Conservation (phyloP, 2,888 invertebrate species). For the Drosophila quinaria region DNA sequence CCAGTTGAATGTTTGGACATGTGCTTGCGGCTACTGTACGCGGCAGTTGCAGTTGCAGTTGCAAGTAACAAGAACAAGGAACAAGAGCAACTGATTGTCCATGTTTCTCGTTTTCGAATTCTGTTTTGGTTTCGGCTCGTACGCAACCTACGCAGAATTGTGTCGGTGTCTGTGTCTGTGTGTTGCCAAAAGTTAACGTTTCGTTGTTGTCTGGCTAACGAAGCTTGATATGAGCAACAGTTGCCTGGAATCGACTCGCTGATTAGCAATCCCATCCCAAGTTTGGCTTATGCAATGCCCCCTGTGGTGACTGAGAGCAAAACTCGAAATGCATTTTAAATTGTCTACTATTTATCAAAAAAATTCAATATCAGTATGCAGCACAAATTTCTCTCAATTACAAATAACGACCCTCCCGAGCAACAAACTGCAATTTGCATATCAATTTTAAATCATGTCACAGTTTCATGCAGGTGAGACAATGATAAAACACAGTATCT, state of each 20-base stretch:
- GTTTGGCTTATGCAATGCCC: constrained; percentile 37
- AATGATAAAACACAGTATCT: constrained; percentile 36
- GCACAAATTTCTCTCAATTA: constrained; percentile 57
- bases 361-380: constrained; percentile 30
- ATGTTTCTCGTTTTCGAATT: constrained; percentile 16
- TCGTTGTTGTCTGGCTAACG: constrained; percentile 39
- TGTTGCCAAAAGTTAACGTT: constrained; percentile 8
- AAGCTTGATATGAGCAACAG: constrained; percentile 44
- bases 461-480: constrained; percentile 59
- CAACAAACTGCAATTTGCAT: constrained; percentile 60
- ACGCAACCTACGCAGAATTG: constrained; percentile 57
- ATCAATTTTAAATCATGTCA: constrained; percentile 67
- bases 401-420: constrained; percentile 1
- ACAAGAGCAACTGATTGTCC: constrained; percentile 39
- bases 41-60: constrained; percentile 15
- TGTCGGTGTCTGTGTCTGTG: neutral
- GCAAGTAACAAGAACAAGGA: constrained; percentile 14
- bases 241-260: constrained; percentile 22
- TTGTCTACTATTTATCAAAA: constrained; percentile 50
- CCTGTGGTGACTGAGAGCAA: constrained; percentile 5
- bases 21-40: constrained; percentile 73
- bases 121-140: constrained; percentile 10
- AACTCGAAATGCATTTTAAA: constrained; percentile 37
- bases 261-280: constrained; percentile 19
- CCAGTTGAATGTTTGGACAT: constrained; percentile 56